A percentile compares a stretch with the other conserved stretches of the same genome.
Conservation (phyloP, 2,797 vertebrate genomes). For the Lepus oiostolus region DNA sequence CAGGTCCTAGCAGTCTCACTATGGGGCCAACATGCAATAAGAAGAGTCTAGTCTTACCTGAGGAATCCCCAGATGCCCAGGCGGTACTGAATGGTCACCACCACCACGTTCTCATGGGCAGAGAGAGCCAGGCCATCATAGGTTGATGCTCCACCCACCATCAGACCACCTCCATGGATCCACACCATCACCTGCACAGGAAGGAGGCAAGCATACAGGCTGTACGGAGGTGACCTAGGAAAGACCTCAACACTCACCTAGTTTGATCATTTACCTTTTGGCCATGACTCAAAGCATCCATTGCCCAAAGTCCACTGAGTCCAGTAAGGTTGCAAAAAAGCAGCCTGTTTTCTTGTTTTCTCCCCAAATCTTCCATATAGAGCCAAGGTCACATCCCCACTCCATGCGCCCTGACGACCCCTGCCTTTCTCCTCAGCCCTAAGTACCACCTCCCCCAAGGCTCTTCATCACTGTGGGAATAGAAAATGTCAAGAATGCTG, state of each 20-base stretch:
- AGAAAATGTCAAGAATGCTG: background rate
- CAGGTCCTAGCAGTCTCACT: background rate
- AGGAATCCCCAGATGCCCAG: conserved; percentile 92
- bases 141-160: conserved; percentile 86
- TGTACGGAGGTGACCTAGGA: background rate
- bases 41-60: conserved; percentile 84
- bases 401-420: rapidly evolving
- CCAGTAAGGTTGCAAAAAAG: too few relatives aligned
- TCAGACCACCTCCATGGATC: conserved; percentile 91
- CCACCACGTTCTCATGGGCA: conserved; percentile 90
- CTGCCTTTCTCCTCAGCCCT: background rate
- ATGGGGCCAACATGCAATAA: background rate
- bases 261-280: background rate
- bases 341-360: too few relatives aligned
- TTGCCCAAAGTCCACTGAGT: rapidly evolving
- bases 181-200: conserved; percentile 90
- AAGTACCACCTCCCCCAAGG: too few relatives aligned
- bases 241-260: background rate
- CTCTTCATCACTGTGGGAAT: background rate
- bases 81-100: conserved; percentile 92
- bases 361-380: rapidly evolving
- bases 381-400: too few relatives aligned
- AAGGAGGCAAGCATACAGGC: background rate
- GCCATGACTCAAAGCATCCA: background rate
- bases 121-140: conserved; percentile 88